Evolutionary conservation across 2,888 invertebrate genomes (phyloP), one percentile per base, ranked within the genome.

Genomic region (Adineta ricciae): DNA sequence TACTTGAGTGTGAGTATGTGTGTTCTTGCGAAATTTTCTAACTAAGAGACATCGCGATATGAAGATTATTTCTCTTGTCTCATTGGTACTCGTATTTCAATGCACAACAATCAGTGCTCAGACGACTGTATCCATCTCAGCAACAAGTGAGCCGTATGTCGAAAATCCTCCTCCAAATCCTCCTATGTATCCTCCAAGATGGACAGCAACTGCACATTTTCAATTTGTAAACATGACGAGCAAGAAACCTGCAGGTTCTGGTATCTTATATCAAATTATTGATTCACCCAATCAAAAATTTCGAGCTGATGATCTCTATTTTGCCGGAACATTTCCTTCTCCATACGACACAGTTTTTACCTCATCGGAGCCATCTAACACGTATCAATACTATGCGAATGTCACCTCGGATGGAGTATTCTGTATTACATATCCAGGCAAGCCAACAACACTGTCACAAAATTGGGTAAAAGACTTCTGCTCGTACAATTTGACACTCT

Each of bases 171-270:
- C 50, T 50, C 50, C 64, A 27, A 27, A 64, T 32, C 64, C 64
- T 32, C 64, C 64, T 9, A 32, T n/a, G 16, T 64, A 64, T 64
- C 64, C 64, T 11, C 64, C 64, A 64, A 27, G 64, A 32, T 64
- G 64, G 64, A 32, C 64, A 64, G 64, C 64, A 64, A 64, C 64
- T 64, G 64, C 64, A 27, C 64, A 64, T 64, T 64, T 64, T n/a
- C 64, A 64, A 64, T 64, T 64, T 64, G 16, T 64, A 27, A 64
- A 64, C 16, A 32, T 32, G 32, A 9, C 64, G 9, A 64, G 32
- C 32, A 64, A 64, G 27, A 27, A 16, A 3, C 14, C 64, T 64
- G 64, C 64, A 27, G 64, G 64, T 24, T 11, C 64, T 64, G 64
- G 64, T 64, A 64, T 64, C 27, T 64, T 64, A 64, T 64, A 64